These are phyloP conservation scores for Oligia strigilis DNA, from an alignment of 2,888 invertebrate species.

Conservation along the genomic window DNA sequence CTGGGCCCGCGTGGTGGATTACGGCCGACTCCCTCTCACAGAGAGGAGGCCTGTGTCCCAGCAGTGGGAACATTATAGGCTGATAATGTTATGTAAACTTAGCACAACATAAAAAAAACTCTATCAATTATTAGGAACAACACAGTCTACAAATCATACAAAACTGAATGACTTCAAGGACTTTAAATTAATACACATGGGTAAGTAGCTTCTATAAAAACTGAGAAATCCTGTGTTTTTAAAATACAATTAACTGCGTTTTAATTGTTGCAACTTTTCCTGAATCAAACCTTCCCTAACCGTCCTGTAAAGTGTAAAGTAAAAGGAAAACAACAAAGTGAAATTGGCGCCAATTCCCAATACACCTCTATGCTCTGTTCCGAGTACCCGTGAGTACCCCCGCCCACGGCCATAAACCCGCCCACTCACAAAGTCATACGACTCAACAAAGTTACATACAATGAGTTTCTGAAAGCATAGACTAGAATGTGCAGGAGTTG, in stretches of 20 bases:
- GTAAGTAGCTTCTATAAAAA: no score
- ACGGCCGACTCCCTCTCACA: no score
- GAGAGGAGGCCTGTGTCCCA: no score
- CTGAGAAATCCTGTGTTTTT: not conserved
- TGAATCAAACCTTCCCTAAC: not conserved
- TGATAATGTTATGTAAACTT: no score
- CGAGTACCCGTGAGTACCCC: constrained; percentile 45
- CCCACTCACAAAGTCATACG: constrained; percentile 46
- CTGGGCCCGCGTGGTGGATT: no score
- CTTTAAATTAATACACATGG: no score
- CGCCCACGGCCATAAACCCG: constrained; percentile 64
- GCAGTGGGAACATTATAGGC: no score
- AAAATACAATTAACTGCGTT: constrained; percentile 1
- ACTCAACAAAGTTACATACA: constrained; percentile 47
- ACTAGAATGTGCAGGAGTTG: constrained; percentile 21
- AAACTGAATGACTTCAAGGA: no score
- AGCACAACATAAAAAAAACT: no score
- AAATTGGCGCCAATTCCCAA: constrained; percentile 78
- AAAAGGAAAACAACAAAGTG: constrained; percentile 55
- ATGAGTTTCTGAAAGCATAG: constrained; percentile 19
- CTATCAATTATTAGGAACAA: no score
- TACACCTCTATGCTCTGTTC: constrained; percentile 69
- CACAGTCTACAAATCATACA: no score
- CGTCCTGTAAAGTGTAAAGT: not conserved
- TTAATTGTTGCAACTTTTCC: no score